Base-by-base conservation (phyloP, 2,888 invertebrate species). In the Eristalis intricaria region DNA sequence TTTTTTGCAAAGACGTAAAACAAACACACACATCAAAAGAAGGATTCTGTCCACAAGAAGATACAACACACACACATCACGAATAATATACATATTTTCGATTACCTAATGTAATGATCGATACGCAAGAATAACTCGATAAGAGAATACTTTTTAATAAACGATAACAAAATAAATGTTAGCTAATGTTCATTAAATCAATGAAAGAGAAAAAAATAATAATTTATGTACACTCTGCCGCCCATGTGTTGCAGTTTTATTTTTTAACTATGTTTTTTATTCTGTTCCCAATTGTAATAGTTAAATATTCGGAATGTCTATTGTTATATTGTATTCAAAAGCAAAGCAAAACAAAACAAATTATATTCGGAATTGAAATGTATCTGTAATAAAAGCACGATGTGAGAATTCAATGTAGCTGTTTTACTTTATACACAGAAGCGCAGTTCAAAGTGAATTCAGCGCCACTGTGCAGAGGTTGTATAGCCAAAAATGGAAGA, bases 341-440 rank as follows among this genome's bases (percentile, higher is more conserved):
- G 29, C 29, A 64, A 68, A 77, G 29, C 29, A n/a, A 73, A 38
- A 7, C 26, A 43, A 68, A 68, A 73, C 43, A 19, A 50, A 50
- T 50, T 60, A 35, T 63, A 80, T 78, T 83, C 15, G 86, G 86
- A 86, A 86, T 86, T 83, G 86, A 86, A 29, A 58, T 74, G 82
- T 74, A 86, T 79, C 78, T 86, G 78, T 75, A 86, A 86, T 86
- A 83, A 86, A 86, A 83, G 86, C 86, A 86, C 86, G 83, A 75
- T 75, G 86, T 86, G 86, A 79, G 61, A 82, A 75, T 77, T 71
- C 29, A 40, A 22, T 23, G 26, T 5, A 35, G 11, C 22, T n/a
- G 15, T 71, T 22, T 64, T 65, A 40, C 22, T 58, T 64, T 10
- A 32, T 32, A 1, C 4, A 65, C 7, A 10, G 63, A 29, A 11